Conservation (phyloP, 2,113 vertebrate genomes). For the Ginglymostoma cirratum region DNA sequence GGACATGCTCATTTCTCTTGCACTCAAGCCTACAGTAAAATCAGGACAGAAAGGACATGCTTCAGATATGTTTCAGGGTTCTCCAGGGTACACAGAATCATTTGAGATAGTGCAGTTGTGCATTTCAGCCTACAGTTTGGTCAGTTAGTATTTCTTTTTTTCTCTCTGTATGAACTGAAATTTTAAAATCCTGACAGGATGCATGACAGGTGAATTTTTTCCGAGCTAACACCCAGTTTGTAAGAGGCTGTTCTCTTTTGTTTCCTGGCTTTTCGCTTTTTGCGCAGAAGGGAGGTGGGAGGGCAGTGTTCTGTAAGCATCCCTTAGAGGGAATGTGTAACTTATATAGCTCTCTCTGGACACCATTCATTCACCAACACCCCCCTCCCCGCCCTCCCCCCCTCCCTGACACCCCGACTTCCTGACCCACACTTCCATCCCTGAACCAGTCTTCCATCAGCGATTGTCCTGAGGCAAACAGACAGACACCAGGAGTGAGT, state of each 20-base stretch:
- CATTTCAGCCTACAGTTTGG: constrained; percentile 68
- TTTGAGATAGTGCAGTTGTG: neutral
- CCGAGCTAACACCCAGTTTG: constrained; percentile 90
- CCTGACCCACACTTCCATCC: neutral
- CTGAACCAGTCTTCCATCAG: constrained; percentile 66
- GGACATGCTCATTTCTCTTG: neutral
- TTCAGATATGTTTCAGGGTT: constrained; percentile 54
- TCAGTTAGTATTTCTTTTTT: constrained; percentile 80
- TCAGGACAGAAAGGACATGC: constrained; percentile 28
- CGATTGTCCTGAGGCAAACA: constrained; percentile 76
- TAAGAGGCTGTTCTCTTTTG: constrained; percentile 88
- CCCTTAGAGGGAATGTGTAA: constrained; percentile 83
- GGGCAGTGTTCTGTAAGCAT: constrained; percentile 86
- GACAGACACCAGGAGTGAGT: constrained; percentile 77
- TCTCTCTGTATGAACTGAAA: constrained; percentile 70
- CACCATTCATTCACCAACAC: neutral
- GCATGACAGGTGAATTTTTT: constrained; percentile 93
- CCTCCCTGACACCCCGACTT: no score
- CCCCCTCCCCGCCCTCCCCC: no score
- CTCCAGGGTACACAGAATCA: constrained; percentile 57
- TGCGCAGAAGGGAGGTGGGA: constrained; percentile 76
- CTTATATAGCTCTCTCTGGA: constrained; percentile 8
- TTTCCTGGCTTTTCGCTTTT: constrained; percentile 62
- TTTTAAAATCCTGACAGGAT: constrained; percentile 87
- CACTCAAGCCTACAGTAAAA: constrained; percentile 9